phyloP scores from a whole-genome alignment of 2,888 invertebrate genomes.

The Rhaphigaster nebulosa region DNA sequence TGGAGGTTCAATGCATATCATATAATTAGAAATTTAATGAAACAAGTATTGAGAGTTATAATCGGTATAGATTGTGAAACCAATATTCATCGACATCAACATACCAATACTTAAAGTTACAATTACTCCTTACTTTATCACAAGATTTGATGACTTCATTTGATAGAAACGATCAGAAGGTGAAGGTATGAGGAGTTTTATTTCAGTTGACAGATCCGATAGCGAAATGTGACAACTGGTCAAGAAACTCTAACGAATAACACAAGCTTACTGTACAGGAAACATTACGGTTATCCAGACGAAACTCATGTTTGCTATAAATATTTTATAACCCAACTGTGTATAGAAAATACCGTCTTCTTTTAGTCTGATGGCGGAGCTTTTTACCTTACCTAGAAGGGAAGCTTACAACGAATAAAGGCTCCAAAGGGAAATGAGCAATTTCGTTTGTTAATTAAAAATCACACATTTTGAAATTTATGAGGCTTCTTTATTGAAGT shows the following conservation, averaged over 20 bases:
- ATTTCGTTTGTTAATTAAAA: neutral
- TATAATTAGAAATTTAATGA: no score
- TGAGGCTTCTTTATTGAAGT: neutral
- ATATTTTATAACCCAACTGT: neutral
- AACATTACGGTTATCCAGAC: neutral
- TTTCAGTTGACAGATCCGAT: neutral
- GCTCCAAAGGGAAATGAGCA: neutral
- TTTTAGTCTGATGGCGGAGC: neutral
- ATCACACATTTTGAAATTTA: neutral
- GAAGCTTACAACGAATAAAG: neutral
- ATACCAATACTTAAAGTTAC: no score
- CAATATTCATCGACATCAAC: no score
- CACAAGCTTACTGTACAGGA: neutral
- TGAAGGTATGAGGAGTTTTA: neutral
- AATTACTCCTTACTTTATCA: no score
- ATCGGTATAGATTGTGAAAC: no score
- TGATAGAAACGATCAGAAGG: neutral
- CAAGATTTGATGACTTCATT: neutral
- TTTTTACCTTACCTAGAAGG: neutral
- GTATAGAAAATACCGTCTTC: neutral
- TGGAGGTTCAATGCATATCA: no score
- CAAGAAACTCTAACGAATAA: neutral
- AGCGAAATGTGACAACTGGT: neutral
- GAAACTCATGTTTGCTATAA: neutral
- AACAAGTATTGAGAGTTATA: no score